Percentiles rank a stretch among this genome's conserved stretches.
Evolutionary conservation across 37 sponge, comb jelly and placozoan species (phyloP).

Genomic region (Beroe forskalii): DNA sequence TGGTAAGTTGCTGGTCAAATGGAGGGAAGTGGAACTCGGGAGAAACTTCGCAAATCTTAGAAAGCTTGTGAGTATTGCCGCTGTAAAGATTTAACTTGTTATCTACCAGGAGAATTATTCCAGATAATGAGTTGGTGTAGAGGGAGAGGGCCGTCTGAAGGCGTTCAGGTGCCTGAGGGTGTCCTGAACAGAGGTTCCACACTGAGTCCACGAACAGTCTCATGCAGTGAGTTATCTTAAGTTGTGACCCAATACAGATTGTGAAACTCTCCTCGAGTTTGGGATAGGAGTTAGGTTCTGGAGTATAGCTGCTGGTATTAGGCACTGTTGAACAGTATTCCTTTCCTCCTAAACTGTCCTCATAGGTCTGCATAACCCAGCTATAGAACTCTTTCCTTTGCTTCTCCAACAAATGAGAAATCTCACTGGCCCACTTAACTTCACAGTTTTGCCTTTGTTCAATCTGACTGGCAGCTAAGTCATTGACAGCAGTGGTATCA

Average conservation of each 20-base stretch:
- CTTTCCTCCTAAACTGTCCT: slow-evolving; percentile 44
- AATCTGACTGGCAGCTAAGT: slow-evolving; percentile 55
- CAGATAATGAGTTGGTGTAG: slow-evolving; percentile 80
- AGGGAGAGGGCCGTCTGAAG: slow-evolving; percentile 90
- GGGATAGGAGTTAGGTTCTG: background rate
- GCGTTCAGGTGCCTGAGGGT: slow-evolving; percentile 71
- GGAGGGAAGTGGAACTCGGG: slow-evolving; percentile 94
- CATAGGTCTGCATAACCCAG: slow-evolving; percentile 46
- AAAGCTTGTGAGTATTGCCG: slow-evolving; percentile 73
- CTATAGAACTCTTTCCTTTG: slow-evolving; percentile 18
- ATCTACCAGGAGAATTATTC: slow-evolving; percentile 82
- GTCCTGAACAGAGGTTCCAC: slow-evolving; percentile 72
- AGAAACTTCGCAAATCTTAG: slow-evolving; percentile 69
- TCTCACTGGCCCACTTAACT: slow-evolving; percentile 47
- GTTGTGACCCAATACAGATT: slow-evolving; percentile 79
- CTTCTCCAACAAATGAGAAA: slow-evolving; percentile 43
- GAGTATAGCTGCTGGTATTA: slow-evolving; percentile 14
- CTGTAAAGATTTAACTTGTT: slow-evolving; percentile 67
- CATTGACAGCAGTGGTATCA: slow-evolving; percentile 55
- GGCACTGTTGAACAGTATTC: background rate
- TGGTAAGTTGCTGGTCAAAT: slow-evolving; percentile 73
- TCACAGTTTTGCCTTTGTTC: slow-evolving; percentile 58
- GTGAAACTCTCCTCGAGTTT: slow-evolving; percentile 53
- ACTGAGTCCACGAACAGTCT: slow-evolving; percentile 78
- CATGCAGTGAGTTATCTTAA: slow-evolving; percentile 85